Evolutionary conservation across 2,113 vertebrate species (phyloP).

Genomic region (Otis tarda): DNA sequence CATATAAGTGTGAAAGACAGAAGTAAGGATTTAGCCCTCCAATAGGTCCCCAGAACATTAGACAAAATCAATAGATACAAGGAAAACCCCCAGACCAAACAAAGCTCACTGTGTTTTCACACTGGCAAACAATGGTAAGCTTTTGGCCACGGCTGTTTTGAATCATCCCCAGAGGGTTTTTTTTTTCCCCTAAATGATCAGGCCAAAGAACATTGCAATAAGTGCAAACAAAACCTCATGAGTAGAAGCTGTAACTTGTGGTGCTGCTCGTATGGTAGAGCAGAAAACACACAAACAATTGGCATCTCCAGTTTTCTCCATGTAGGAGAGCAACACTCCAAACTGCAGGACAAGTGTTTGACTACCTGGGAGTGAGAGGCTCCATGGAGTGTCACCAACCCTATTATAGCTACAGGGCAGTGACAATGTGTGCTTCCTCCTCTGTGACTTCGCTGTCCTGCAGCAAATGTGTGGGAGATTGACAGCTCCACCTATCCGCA

Average conservation of each 20-base stretch:
- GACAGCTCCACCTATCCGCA: neutral
- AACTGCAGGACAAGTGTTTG: neutral
- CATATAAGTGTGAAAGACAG: neutral
- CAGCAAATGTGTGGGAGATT: neutral
- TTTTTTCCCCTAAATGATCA: neutral
- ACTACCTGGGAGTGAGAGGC: rapidly evolving
- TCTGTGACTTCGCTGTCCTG: neutral
- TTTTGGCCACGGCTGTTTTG: neutral
- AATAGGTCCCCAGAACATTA: neutral
- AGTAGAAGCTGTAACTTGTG: neutral
- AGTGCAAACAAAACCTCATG: neutral
- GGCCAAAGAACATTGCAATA: neutral
- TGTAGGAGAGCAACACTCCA: neutral
- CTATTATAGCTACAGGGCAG: neutral
- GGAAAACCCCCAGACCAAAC: rapidly evolving
- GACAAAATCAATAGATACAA: neutral
- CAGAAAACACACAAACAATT: neutral
- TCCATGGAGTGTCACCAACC: neutral
- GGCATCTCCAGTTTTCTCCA: neutral
- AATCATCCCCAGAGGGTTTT: neutral
- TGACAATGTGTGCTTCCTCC: neutral
- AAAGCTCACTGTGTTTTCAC: neutral
- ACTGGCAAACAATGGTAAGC: neutral
- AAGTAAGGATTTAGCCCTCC: neutral
- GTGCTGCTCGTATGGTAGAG: rapidly evolving